Conservation (phyloP, 2,113 vertebrate genomes). For the Chionodraco myersi region DNA sequence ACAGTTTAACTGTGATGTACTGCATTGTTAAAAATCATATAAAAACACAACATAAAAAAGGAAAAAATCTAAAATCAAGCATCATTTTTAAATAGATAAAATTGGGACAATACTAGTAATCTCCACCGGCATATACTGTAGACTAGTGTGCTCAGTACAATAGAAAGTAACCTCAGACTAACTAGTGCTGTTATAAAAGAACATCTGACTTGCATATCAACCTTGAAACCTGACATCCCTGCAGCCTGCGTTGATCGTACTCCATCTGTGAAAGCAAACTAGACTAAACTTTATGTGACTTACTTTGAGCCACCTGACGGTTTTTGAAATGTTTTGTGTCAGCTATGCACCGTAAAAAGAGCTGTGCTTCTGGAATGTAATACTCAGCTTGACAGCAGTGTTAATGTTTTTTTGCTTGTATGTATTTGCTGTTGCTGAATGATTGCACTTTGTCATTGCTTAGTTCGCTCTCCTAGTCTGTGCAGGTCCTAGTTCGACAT, state of each 20-base stretch:
- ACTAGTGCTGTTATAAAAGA: slow-evolving; percentile 20
- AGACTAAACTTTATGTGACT: slow-evolving; percentile 30
- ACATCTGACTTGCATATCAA: slow-evolving; percentile 43
- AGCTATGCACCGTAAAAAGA: slow-evolving; percentile 79
- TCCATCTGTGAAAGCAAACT: slow-evolving; percentile 20
- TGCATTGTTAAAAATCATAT: not conserved
- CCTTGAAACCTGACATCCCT: slow-evolving; percentile 14
- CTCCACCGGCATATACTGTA: slow-evolving; percentile 16
- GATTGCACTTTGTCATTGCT: slow-evolving; percentile 34
- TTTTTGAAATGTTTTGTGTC: slow-evolving; percentile 67
- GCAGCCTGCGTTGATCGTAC: not conserved
- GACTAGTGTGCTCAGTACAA: not conserved
- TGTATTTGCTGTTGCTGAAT: slow-evolving; percentile 62
- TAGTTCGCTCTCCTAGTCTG: slow-evolving; percentile 14
- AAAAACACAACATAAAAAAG: not conserved
- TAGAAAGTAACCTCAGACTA: not conserved
- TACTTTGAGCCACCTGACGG: slow-evolving; percentile 32
- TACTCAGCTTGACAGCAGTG: slow-evolving; percentile 40
- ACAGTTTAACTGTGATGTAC: slow-evolving; percentile 17
- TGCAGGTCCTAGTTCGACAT: slow-evolving; percentile 31
- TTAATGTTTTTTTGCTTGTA: slow-evolving; percentile 58
- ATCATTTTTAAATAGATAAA: not conserved
- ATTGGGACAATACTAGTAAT: not conserved
- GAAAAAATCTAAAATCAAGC: not conserved
- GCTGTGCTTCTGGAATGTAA: slow-evolving; percentile 46